phyloP scores from a whole-genome alignment of 1,140 invertebrate genomes.

The Lithobius niger region DNA sequence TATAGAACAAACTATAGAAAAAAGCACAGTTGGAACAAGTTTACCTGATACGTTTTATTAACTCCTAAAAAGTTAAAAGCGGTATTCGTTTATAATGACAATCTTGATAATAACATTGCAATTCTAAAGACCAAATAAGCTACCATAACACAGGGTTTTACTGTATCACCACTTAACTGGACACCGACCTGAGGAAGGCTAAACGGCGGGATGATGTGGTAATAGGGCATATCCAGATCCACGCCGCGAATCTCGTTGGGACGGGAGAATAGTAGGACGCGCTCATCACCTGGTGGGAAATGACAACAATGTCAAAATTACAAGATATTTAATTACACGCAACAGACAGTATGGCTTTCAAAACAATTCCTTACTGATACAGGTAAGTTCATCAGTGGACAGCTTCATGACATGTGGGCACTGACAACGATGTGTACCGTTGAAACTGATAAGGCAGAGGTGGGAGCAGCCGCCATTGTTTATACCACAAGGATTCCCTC shows the following conservation, averaged over 20 bases:
- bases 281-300: constrained; percentile 48
- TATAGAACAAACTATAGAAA: no score
- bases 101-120: no score
- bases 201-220: constrained; percentile 63
- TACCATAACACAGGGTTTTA: neutral
- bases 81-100: no score
- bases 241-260: constrained; percentile 68
- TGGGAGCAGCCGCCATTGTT: constrained; percentile 49
- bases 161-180: neutral
- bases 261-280: constrained; percentile 56
- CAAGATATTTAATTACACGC: neutral
- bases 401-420: constrained; percentile 67
- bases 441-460: constrained; percentile 46
- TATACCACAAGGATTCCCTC: constrained; percentile 38
- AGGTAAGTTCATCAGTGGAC: constrained; percentile 45
- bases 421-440: constrained; percentile 47
- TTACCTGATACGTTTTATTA: no score
- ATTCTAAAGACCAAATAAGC: neutral
- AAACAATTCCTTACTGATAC: constrained; percentile 41
- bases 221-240: constrained; percentile 54
- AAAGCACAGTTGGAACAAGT: no score
- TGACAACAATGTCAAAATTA: constrained; percentile 6
- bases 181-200: constrained; percentile 44
- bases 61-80: no score
- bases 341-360: neutral